A percentile compares a stretch with the other conserved stretches of the same genome.
Conservation (phyloP, 2,113 vertebrate species). For the Lates calcarifer region DNA sequence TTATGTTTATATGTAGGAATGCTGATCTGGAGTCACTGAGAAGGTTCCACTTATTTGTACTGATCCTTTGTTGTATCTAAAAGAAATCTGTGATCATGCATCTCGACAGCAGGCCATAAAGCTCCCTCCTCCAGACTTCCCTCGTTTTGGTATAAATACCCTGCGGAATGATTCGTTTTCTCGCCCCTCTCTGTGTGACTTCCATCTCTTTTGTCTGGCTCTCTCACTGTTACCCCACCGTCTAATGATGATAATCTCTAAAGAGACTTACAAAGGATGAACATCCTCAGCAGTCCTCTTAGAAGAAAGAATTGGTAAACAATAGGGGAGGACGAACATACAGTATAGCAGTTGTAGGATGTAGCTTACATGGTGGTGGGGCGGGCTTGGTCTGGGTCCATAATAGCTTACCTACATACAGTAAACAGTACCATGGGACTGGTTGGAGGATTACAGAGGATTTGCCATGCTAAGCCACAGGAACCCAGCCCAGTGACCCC, state of each 20-base stretch:
- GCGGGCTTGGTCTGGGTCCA: slow-evolving; percentile 32
- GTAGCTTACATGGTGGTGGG: slow-evolving; percentile 20
- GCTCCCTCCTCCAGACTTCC: not conserved
- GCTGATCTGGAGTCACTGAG: not conserved
- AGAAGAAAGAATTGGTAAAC: slow-evolving; percentile 28
- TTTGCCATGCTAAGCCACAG: slow-evolving; percentile 80
- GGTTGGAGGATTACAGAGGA: slow-evolving; percentile 82
- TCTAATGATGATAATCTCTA: slow-evolving; percentile 59
- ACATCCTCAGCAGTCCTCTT: slow-evolving; percentile 24
- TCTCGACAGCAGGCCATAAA: slow-evolving; percentile 16
- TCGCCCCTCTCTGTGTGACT: slow-evolving; percentile 3
- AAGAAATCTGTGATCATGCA: slow-evolving; percentile 20
- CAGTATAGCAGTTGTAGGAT: slow-evolving; percentile 14
- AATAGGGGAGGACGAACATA: slow-evolving; percentile 8
- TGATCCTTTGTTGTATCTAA: slow-evolving; percentile 10
- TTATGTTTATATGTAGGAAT: not conserved
- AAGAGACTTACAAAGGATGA: slow-evolving; percentile 46
- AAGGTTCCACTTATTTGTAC: not conserved
- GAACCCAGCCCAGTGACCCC: slow-evolving; percentile 75
- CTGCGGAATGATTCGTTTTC: slow-evolving; percentile 26
- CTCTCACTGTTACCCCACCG: slow-evolving; percentile 14
- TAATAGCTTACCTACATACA: slow-evolving; percentile 67
- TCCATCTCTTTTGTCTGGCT: slow-evolving; percentile 29
- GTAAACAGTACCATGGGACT: slow-evolving; percentile 71
- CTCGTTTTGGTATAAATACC: slow-evolving; percentile 19